These are phyloP conservation scores for Orthosia gothica DNA, from an alignment of 2,888 invertebrate species.

Conservation along the genomic window DNA sequence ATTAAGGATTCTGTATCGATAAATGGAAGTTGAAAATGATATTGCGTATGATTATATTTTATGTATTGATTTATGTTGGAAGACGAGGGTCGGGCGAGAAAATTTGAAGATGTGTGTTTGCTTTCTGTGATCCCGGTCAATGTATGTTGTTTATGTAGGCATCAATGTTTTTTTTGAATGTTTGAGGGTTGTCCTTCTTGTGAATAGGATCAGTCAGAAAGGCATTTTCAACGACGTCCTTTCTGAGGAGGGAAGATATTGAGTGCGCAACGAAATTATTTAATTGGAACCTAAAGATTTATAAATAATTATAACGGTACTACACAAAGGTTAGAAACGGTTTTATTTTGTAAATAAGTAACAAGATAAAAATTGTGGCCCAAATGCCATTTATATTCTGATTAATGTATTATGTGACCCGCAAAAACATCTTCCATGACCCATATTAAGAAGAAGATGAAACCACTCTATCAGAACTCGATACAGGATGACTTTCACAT, in stretches of 20 bases:
- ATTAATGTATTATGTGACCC: background rate
- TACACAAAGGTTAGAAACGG: too few relatives aligned
- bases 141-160: background rate
- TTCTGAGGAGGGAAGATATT: too few relatives aligned
- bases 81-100: conserved; percentile 18
- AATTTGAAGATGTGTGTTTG: conserved; percentile 29
- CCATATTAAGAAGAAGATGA: conserved; percentile 18
- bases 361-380: too few relatives aligned
- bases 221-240: background rate
- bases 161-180: background rate
- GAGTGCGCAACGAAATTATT: too few relatives aligned
- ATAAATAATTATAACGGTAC: too few relatives aligned
- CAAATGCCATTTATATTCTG: background rate
- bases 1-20: conserved; percentile 71
- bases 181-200: conserved; percentile 2
- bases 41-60: conserved; percentile 64
- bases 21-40: conserved; percentile 69
- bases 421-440: background rate
- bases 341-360: too few relatives aligned
- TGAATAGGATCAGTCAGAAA: background rate
- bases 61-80: conserved; percentile 59
- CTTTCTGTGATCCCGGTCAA: conserved; percentile 18
- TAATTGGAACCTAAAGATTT: too few relatives aligned
- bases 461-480: conserved; percentile 2
- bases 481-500: conserved; percentile 29